Conservation (phyloP, 2,113 vertebrate genomes). For the Tragelaphus scriptus region DNA sequence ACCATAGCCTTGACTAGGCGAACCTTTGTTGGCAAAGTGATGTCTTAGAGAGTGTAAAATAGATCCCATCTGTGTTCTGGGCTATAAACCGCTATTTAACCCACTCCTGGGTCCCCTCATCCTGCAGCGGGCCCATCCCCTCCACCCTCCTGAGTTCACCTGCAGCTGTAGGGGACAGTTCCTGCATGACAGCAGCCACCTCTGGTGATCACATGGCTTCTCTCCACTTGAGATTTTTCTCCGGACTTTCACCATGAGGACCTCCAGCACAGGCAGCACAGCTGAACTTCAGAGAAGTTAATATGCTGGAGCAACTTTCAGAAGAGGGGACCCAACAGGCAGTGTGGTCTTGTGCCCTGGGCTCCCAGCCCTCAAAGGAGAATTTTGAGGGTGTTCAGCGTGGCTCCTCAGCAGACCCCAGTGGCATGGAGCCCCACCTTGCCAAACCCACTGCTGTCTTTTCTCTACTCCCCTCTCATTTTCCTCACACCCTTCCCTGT, state of each 20-base stretch:
- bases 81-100: neutral
- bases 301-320: neutral
- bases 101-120: too few species aligned
- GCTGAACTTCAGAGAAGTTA: neutral
- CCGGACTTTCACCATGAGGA: neutral
- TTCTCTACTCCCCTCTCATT: neutral
- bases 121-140: neutral
- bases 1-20: too few species aligned
- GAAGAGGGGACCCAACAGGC: neutral
- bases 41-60: neutral
- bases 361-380: neutral
- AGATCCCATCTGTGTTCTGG: neutral
- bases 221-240: neutral
- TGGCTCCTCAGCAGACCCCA: neutral
- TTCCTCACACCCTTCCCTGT: neutral
- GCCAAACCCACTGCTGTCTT: fast-evolving
- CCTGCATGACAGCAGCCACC: neutral
- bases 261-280: neutral
- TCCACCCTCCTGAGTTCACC: neutral
- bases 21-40: too few species aligned
- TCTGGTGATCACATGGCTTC: neutral
- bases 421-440: neutral
- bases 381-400: fast-evolving
- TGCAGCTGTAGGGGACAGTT: neutral
- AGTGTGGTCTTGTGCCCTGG: too few species aligned